Evolutionary conservation across 2,113 vertebrate genomes (phyloP).

Genomic region (Sinocyclocheilus grahami): DNA sequence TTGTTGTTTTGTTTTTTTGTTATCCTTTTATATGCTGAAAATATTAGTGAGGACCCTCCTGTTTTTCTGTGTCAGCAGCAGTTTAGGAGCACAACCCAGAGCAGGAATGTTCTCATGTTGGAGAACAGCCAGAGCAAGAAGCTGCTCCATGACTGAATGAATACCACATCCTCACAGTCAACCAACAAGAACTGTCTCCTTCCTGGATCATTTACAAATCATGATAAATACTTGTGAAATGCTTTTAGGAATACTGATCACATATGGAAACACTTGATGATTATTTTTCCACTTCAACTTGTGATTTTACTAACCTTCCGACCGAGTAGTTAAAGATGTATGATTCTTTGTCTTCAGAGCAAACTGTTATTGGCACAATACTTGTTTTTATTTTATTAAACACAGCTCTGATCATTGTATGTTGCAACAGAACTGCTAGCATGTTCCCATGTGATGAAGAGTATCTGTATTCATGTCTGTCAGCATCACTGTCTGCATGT

Average conservation of each 20-base stretch:
- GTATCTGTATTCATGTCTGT: neutral
- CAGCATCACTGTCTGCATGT: slow-evolving; percentile 19
- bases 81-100: slow-evolving; percentile 46
- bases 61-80: slow-evolving; percentile 46
- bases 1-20: neutral
- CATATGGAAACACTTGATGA: neutral
- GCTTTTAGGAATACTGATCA: neutral
- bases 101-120: slow-evolving; percentile 51
- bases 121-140: slow-evolving; percentile 45
- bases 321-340: no score
- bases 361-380: neutral
- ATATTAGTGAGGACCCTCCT: neutral
- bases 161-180: slow-evolving; percentile 42
- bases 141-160: slow-evolving; percentile 15
- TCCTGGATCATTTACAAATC: slow-evolving; percentile 40
- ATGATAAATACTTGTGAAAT: slow-evolving; percentile 15
- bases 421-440: neutral
- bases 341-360: neutral
- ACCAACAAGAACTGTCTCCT: slow-evolving; percentile 34
- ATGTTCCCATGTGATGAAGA: neutral
- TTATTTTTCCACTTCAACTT: slow-evolving; percentile 6
- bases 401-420: neutral
- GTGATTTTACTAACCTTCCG: neutral
- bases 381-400: neutral
- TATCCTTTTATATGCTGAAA: neutral